Evolutionary conservation across 2,888 invertebrate species (phyloP), one percentile per base, ranked within the genome.

Genomic region (Campopleginae sp.): DNA sequence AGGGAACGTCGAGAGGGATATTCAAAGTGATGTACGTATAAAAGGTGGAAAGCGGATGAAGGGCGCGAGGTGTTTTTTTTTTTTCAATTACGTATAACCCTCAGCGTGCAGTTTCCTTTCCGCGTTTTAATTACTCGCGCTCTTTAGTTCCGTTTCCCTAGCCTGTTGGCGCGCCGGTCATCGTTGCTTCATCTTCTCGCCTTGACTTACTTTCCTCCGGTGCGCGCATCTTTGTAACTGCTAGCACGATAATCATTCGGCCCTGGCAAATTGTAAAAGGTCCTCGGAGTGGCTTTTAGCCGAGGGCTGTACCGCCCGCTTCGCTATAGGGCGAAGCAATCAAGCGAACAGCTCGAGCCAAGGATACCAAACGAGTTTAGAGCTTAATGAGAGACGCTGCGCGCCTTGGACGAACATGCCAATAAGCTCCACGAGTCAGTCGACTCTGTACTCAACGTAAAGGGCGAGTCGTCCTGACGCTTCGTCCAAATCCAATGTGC

Each of bases 371-470:
- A 68, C 54, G 76, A 84, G 70, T 81, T 84, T 79, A 76, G 82
- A 84, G 82, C 84, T 84, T 86, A 84, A 86, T 84, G 84, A 86
- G 77, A 84, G 75, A 66, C 66, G 27, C 23, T 27, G 38, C 5
- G 63, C n/a, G n/a, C n/a, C n/a, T 23, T 23, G 72, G 74, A 65
- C n/a, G 75, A 75, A 66, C 23, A 23, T 65, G 51, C 42, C 31
- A 46, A 4, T 38, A 61, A 54, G 31, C 48, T 7, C 19, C 58
- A 23, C 51, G 63, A 82, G 70, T 76, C 65, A 84, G 82, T 84
- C 77, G 46, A 48, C 44, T 51, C 42, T 63, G 38, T 51, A n/a
- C 61, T 44, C 31, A 46, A 46, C 46, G 31, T n/a, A 17, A 33
- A 27, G 27, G 8, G 17, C 8, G 8, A 38, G 38, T 38, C 8